phyloP scores from a whole-genome alignment of 2,113 vertebrate genomes.

The Abramis brama region DNA sequence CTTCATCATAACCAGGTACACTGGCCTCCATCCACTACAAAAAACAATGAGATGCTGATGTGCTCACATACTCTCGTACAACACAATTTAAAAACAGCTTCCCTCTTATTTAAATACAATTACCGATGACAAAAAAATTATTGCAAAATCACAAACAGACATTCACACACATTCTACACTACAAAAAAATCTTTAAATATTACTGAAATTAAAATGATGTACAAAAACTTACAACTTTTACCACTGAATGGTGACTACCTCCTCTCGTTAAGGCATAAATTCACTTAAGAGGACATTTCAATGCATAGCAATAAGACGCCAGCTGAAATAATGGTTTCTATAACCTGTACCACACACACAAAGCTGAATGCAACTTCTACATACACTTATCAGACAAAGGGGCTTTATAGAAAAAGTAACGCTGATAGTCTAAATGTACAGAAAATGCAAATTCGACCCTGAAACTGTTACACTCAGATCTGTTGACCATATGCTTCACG shows the following conservation, averaged over 20 bases:
- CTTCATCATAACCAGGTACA: constrained; percentile 9
- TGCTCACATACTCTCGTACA: not conserved
- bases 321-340: not conserved
- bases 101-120: constrained; percentile 11
- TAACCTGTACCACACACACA: not conserved
- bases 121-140: not conserved
- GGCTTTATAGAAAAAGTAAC: not conserved
- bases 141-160: constrained; percentile 8
- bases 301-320: constrained; percentile 18
- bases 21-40: not conserved
- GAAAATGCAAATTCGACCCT: not conserved
- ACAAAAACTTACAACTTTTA: constrained; percentile 10
- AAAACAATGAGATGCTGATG: not conserved
- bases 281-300: constrained; percentile 11
- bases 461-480: not conserved
- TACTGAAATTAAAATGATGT: not conserved
- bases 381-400: not conserved
- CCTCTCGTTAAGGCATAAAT: constrained; percentile 19
- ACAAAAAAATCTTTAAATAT: constrained; percentile 15
- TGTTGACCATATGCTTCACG: not conserved
- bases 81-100: not conserved
- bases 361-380: not conserved
- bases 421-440: not conserved
- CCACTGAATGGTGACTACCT: not conserved
- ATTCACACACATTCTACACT: constrained; percentile 7